Evolutionary conservation across 2,888 invertebrate genomes (phyloP).

Genomic region (Tipula helvola): DNA sequence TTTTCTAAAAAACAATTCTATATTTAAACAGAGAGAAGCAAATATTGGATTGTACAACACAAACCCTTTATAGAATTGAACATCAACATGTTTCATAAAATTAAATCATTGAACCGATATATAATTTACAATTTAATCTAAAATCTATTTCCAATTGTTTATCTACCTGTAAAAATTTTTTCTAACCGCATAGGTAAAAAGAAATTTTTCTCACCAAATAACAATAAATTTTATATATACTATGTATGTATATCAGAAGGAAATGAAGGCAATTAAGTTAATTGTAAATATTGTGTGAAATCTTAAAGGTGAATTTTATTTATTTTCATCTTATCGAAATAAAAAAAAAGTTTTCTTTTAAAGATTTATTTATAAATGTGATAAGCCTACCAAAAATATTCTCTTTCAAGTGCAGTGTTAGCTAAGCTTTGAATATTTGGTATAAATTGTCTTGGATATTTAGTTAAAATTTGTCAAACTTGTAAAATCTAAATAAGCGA

Average conservation of each 20-base stretch:
- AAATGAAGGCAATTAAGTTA: background rate
- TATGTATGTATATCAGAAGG: background rate
- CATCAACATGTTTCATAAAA: background rate
- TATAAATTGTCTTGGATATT: too few species aligned
- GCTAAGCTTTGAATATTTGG: too few species aligned
- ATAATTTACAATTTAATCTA: background rate
- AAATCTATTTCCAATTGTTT: background rate
- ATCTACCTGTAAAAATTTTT: background rate
- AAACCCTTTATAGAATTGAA: background rate
- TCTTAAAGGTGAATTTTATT: background rate
- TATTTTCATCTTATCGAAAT: background rate
- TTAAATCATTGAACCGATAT: background rate
- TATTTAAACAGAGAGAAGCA: background rate
- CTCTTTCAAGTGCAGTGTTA: too few species aligned
- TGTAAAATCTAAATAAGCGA: too few species aligned
- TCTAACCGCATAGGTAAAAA: background rate
- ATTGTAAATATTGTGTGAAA: background rate
- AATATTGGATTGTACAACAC: background rate
- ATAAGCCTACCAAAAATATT: background rate
- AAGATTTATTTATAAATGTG: background rate
- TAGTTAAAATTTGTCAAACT: too few species aligned
- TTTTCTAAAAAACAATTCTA: background rate
- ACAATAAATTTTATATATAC: background rate
- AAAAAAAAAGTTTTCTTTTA: background rate
- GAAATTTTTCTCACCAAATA: background rate